Evolutionary conservation across 2,113 vertebrate genomes (phyloP).

Genomic region (Aegithalos caudatus): DNA sequence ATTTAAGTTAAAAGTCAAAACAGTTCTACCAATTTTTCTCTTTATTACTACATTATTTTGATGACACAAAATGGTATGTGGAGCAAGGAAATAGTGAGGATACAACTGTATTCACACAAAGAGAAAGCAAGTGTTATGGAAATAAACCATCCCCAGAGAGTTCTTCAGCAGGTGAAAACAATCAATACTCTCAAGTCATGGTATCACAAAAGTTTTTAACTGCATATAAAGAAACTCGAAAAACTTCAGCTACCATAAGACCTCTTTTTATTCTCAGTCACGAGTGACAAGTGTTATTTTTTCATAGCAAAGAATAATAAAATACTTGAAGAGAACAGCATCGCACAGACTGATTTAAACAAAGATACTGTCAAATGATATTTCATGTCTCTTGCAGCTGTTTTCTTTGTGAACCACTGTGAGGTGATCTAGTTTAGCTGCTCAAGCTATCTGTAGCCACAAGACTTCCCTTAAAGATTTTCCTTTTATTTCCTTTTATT

Average conservation of each 20-base stretch:
- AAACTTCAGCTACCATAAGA: background rate
- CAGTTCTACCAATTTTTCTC: background rate
- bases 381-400: background rate
- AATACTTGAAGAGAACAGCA: background rate
- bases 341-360: background rate
- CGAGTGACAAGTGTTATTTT: background rate
- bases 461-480: background rate
- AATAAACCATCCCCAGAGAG: background rate
- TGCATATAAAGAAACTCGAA: background rate
- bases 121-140: background rate
- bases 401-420: background rate
- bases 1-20: background rate
- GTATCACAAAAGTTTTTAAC: background rate
- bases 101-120: background rate
- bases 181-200: background rate
- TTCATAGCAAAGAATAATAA: background rate
- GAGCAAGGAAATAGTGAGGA: background rate
- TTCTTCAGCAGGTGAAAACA: background rate
- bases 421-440: background rate
- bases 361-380: background rate
- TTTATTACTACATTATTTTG: background rate
- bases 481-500: background rate
- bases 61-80: background rate
- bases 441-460: background rate
- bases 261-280: background rate